Conservation (phyloP, 2,888 invertebrate species). For the Crepidodera aurea region DNA sequence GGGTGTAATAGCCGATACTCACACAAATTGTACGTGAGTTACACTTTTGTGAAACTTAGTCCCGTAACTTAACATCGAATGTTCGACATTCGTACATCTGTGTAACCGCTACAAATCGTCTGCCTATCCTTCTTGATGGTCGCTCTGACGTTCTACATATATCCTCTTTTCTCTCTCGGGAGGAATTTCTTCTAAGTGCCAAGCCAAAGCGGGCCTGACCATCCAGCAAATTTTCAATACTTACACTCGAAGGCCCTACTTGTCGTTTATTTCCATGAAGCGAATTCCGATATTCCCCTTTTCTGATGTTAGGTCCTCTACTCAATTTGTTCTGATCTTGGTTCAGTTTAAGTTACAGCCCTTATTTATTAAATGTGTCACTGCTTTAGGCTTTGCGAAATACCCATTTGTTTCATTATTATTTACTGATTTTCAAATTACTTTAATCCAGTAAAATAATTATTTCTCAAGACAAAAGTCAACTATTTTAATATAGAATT, state of each 20-base stretch:
- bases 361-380: no score
- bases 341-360: no score
- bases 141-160: conserved; percentile 11
- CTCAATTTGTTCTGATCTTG: not conserved
- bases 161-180: not conserved
- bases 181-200: not conserved
- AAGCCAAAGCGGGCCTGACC: not conserved
- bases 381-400: no score
- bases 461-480: no score
- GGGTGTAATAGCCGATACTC: no score
- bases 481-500: no score
- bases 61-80: not conserved
- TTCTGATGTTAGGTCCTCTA: not conserved
- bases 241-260: not conserved
- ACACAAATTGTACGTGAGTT: no score
- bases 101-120: conserved; percentile 15
- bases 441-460: no score
- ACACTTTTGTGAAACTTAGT: not conserved
- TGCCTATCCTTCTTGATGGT: not conserved
- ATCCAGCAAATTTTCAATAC: conserved; percentile 1
- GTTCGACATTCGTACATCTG: not conserved
- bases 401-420: not conserved
- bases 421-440: not conserved
- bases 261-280: not conserved
- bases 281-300: not conserved